Percentiles rank a stretch among this genome's conserved stretches.
Evolutionary conservation across 2,888 invertebrate genomes (phyloP).

Genomic region (Taenaris catops): DNA sequence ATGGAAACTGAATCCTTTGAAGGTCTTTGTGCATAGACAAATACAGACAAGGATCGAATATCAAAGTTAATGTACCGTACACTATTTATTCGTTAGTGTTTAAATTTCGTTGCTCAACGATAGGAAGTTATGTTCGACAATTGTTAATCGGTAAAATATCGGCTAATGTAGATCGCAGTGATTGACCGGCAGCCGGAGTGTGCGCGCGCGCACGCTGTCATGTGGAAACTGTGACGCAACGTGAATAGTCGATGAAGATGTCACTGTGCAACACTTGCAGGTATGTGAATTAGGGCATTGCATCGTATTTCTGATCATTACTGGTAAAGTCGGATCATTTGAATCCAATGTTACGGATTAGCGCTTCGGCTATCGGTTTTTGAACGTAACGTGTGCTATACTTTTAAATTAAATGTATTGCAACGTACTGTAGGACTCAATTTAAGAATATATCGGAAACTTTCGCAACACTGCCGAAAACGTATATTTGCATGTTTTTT

Average conservation of each 20-base stretch:
- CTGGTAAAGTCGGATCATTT: conserved; percentile 1
- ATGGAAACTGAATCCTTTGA: conserved; percentile 24
- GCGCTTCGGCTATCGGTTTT: neutral
- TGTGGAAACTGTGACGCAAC: conserved; percentile 29
- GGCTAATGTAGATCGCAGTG: conserved; percentile 24
- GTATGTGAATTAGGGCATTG: conserved; percentile 33
- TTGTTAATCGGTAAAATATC: conserved; percentile 20
- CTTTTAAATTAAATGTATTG: no score
- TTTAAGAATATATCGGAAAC: no score
- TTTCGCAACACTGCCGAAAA: no score
- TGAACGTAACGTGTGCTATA: conserved; percentile 5
- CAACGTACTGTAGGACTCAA: no score
- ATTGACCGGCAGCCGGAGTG: conserved; percentile 28
- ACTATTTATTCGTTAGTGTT: conserved; percentile 33
- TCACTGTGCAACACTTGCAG: conserved; percentile 36
- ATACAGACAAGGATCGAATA: conserved; percentile 12
- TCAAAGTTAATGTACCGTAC: conserved; percentile 1
- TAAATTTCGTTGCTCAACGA: conserved; percentile 40
- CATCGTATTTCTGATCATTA: conserved; percentile 4
- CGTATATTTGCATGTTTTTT: no score
- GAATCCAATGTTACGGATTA: conserved; percentile 12
- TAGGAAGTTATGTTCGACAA: conserved; percentile 35
- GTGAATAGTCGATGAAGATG: conserved; percentile 29
- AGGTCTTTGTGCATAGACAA: conserved; percentile 11
- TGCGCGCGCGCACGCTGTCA: conserved; percentile 30